Percentiles rank a stretch among this genome's conserved stretches.
phyloP scores from a whole-genome alignment of 2,797 vertebrate species.

The Microctenopoma steveboyesi region DNA sequence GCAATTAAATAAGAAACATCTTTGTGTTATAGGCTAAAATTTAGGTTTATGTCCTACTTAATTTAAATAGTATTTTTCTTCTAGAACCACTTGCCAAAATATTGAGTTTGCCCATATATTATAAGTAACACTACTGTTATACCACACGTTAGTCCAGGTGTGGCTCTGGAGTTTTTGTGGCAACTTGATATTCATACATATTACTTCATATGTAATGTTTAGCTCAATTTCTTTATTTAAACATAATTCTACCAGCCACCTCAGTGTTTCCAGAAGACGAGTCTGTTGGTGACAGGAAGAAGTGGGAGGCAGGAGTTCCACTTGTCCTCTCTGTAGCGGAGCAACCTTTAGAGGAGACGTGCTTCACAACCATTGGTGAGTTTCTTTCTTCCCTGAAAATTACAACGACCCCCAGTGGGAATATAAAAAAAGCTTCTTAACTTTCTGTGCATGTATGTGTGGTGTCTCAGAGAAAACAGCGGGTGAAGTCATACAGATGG shows the following conservation, averaged over 20 bases:
- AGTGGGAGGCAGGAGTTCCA: conserved; percentile 88
- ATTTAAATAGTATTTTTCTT: not conserved
- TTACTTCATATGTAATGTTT: not conserved
- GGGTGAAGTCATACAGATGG: conserved; percentile 87
- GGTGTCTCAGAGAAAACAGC: conserved; percentile 81
- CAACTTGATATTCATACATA: not conserved
- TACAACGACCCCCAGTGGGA: not conserved
- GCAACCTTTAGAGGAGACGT: conserved; percentile 86
- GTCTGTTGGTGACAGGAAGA: conserved; percentile 87
- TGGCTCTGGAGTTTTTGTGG: not conserved
- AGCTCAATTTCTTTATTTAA: not conserved
- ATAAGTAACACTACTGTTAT: not conserved
- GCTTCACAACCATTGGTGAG: conserved; percentile 82
- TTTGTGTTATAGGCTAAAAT: not conserved
- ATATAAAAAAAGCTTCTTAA: too few relatives aligned
- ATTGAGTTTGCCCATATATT: not conserved
- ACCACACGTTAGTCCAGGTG: not conserved
- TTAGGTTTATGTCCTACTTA: not conserved
- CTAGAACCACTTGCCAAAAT: not conserved
- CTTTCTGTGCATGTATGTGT: conserved; percentile 7
- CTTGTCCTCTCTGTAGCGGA: conserved; percentile 86
- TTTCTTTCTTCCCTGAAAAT: not conserved
- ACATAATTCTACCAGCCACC: conserved; percentile 18
- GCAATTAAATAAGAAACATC: not conserved
- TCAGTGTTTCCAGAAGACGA: conserved; percentile 69